Percentiles rank a stretch among this genome's conserved stretches.
Evolutionary conservation across 1,140 invertebrate species (phyloP).

Genomic region (Drosophila lowei): DNA sequence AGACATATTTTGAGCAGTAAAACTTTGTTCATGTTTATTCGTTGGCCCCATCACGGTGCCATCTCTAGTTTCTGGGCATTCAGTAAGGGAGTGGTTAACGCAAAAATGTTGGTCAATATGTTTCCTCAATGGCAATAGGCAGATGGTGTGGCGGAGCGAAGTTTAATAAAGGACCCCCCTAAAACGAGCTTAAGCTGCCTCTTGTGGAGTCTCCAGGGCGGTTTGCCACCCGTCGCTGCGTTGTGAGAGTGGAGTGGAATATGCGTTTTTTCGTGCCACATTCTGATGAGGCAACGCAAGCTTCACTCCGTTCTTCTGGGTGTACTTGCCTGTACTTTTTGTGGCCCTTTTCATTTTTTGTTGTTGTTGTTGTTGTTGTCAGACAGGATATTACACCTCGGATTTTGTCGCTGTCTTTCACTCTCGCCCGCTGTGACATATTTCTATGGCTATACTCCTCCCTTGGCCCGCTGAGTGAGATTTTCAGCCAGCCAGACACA

Average conservation of each 20-base stretch:
- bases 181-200: conserved; percentile 44
- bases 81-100: too few species aligned
- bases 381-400: conserved; percentile 76
- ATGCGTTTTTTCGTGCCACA: conserved; percentile 22
- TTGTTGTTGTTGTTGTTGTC: conserved; percentile 45
- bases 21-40: too few species aligned
- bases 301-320: conserved; percentile 8
- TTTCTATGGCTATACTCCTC: conserved; percentile 59
- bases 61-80: too few species aligned
- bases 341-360: conserved; percentile 21
- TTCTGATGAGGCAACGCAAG: conserved; percentile 29
- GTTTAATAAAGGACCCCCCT: conserved; percentile 45
- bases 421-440: conserved; percentile 78
- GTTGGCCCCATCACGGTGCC: too few species aligned
- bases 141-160: background rate
- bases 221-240: conserved; percentile 43
- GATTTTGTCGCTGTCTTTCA: conserved; percentile 72
- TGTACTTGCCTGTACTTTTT: conserved; percentile 23
- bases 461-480: conserved; percentile 39
- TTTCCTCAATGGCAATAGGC: too few species aligned
- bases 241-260: conserved; percentile 20
- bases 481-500: conserved; percentile 51
- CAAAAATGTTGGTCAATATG: too few species aligned
- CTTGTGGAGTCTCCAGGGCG: conserved; percentile 22
- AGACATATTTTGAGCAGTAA: too few species aligned